Percentiles rank a stretch among this genome's conserved stretches.
These are phyloP conservation scores for Peromyscus leucopus DNA, from an alignment of 2,113 vertebrate genomes.

Conservation along the genomic window DNA sequence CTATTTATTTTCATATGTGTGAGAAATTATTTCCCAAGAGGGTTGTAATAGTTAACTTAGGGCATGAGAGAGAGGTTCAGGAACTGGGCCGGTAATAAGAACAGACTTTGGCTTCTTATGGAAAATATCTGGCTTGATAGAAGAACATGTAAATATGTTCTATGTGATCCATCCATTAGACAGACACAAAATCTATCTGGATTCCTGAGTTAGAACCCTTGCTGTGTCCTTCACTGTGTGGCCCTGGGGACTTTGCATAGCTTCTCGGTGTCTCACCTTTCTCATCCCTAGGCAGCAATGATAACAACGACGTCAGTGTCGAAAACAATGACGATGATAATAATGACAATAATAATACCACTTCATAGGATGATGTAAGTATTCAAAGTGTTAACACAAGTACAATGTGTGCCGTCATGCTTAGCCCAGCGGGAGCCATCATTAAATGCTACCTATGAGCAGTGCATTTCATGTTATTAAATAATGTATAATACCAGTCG, in stretches of 20 bases:
- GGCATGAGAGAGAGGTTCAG: background rate
- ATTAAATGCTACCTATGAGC: background rate
- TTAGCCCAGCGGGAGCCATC: background rate
- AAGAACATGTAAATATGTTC: background rate
- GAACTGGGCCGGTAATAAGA: background rate
- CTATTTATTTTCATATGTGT: background rate
- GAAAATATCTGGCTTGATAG: background rate
- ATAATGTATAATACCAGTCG: conserved; percentile 21
- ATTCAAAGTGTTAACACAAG: background rate
- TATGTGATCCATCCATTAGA: background rate
- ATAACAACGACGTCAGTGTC: background rate
- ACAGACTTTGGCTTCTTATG: background rate
- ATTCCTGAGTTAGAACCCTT: background rate
- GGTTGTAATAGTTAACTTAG: background rate
- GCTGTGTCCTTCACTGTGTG: background rate
- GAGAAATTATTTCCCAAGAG: background rate
- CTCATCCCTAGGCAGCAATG: background rate
- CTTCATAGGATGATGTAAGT: background rate
- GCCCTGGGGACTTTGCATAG: background rate
- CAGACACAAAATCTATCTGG: background rate
- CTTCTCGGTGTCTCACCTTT: background rate
- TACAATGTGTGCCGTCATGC: background rate
- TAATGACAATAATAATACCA: background rate
- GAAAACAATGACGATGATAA: background rate
- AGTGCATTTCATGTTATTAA: background rate